phyloP scores from a whole-genome alignment of 1,140 invertebrate species.

The Leptinotarsa texana region DNA sequence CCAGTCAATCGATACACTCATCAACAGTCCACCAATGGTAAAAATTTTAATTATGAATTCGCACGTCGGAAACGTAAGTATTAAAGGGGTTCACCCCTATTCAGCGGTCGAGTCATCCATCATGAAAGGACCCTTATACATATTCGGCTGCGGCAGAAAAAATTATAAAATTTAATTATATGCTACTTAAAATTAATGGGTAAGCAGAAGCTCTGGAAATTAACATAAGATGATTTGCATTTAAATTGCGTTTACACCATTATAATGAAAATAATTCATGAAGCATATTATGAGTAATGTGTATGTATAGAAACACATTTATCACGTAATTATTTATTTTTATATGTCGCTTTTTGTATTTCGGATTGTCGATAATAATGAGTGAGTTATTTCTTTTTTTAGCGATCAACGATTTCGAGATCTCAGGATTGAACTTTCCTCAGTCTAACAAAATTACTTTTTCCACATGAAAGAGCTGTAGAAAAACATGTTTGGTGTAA shows the following conservation, averaged over 20 bases:
- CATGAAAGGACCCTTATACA: slow-evolving; percentile 20
- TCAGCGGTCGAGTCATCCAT: neutral
- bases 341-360: slow-evolving; percentile 22
- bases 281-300: slow-evolving; percentile 31
- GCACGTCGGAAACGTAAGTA: slow-evolving; percentile 1
- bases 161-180: slow-evolving; percentile 57
- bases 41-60: slow-evolving; percentile 15
- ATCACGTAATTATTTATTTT: slow-evolving; percentile 31
- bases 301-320: slow-evolving; percentile 32
- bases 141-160: slow-evolving; percentile 48
- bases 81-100: slow-evolving; percentile 6
- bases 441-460: no score
- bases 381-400: neutral
- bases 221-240: slow-evolving; percentile 57
- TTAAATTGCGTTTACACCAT: slow-evolving; percentile 57
- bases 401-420: neutral
- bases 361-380: slow-evolving; percentile 5
- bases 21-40: neutral
- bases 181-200: slow-evolving; percentile 56
- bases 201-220: slow-evolving; percentile 49
- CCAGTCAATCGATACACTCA: neutral
- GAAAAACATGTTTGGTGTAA: no score
- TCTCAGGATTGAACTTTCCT: no score
- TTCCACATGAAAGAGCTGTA: no score
- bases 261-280: slow-evolving; percentile 54